Evolutionary conservation across 1,140 invertebrate species (phyloP), one percentile per base, ranked within the genome.

Genomic region (Eulimnadia texana): DNA sequence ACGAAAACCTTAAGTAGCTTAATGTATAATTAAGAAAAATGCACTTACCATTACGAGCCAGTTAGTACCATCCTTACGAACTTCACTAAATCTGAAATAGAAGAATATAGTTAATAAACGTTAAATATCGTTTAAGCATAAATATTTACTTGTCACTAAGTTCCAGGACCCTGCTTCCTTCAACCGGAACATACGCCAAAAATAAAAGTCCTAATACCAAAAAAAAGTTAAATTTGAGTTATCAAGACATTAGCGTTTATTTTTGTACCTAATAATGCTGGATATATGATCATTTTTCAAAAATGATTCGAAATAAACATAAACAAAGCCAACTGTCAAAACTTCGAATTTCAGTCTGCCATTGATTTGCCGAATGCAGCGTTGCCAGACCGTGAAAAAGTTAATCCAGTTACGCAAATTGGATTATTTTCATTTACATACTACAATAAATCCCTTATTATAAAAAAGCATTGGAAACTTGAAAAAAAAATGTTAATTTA

Each of bases 1-100:
- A 28, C 54, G 3, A 63, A 6, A 50, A 33, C 60, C 13, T 50
- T 51, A 27, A 56, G 22, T 61, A 56, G 29, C 27, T 58, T 29
- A 50, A 61, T 60, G 3, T 22, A 58, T 47, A 25, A 59, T 58
- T 23, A 42, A 47, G 33, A n/a, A 3, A 52, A 56, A 1, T 47
- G 9, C 11, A 56, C 68, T 72, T 71, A 81, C 80, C 80, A 88
- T 88, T 0, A 93, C 82, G 66, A 92, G 76, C 88, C 89, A 92
- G 68, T 42, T 42, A 6, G 86, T 79, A 13, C 86, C 86, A 68
- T 89, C 83, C 67, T 83, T 80, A 60, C 81, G 80, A n/a, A 88
- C 79, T 66, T 91, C 86, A 42, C 88, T 73, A 71, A 92, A 91
- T 65, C 86, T 85, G 65, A 71, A 70, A 64, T 53, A 9, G 59